Conservation (phyloP, 2,797 vertebrate genomes). For the Pipistrellus kuhlii region DNA sequence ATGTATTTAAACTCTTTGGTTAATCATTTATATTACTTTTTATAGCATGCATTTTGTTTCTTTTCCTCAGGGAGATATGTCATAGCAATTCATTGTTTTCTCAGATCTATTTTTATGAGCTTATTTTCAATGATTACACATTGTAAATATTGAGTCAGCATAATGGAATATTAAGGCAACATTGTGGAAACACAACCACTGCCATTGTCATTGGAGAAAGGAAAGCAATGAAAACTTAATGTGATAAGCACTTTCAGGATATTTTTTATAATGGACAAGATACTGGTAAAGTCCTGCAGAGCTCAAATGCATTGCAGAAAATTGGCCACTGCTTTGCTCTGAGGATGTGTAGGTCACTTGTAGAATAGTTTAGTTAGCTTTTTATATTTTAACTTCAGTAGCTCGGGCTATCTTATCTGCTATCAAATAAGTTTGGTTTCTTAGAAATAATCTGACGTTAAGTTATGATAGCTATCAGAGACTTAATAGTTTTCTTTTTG, state of each 20-base stretch:
- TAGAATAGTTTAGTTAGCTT: not conserved
- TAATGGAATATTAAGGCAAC: not conserved
- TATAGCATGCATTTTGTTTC: slow-evolving; percentile 38
- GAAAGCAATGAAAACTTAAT: not conserved
- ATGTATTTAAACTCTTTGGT: too few species aligned
- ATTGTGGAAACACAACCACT: not conserved
- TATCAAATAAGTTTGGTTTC: not conserved
- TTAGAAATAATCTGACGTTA: not conserved
- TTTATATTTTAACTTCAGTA: not conserved
- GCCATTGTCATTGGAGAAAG: not conserved
- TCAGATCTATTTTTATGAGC: slow-evolving; percentile 59
- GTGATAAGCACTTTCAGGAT: not conserved
- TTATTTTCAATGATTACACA: not conserved
- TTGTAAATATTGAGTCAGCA: slow-evolving; percentile 22
- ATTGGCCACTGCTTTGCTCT: not conserved
- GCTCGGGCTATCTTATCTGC: not conserved
- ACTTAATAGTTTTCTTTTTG: not conserved
- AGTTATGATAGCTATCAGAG: not conserved
- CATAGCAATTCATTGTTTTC: slow-evolving; percentile 60
- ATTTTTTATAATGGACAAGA: not conserved
- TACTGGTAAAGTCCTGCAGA: not conserved
- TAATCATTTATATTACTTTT: slow-evolving; percentile 41
- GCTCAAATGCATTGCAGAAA: not conserved
- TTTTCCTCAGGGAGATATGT: slow-evolving; percentile 17
- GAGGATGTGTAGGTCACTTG: not conserved